Base-by-base conservation (phyloP, 2,113 vertebrate genomes). In the Etheostoma cragini region DNA sequence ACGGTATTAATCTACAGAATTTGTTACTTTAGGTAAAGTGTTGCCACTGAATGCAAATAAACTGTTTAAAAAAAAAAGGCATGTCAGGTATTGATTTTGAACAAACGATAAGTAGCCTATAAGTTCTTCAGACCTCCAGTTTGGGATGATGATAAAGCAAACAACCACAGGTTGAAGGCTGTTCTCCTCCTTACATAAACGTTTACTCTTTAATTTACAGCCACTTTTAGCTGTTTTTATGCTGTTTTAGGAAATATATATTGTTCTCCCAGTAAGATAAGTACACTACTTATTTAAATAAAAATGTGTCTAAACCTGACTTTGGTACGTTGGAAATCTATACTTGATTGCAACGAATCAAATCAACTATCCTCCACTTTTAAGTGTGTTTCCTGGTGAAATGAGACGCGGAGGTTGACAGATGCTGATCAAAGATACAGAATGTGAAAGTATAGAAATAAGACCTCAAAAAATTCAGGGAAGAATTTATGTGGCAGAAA, bases 401-500 rank as follows among this genome's bases (percentile, higher is more conserved):
- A 21, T 45, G 72, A 78, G 68, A 61, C 6, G 1, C 66, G 0
- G 13, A 33, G 21, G 52, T 69, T 84, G 80, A 74, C 82, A 47
- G 83, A 67, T 52, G 17, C 58, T 78, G 84, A 84, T 84, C 78
- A 76, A 71, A 87, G 84, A 83, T 84, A 13, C 54, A 63, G 71
- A 46, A 75, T 76, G 80, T 67, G 67, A 62, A 42, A 80, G 72
- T 19, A 70, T 14, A 76, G 89, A 89, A 88, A 90, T 77, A 49
- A 82, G 85, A 88, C 68, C 75, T 67, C 67, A 42, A 56, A 78
- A 72, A 67, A 77, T 82, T 86, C 75, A 54, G 45, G 38, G 72
- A 63, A 52, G 72, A 84, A 88, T 85, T 86, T 71, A 82, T 88
- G 76, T 53, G 75, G 62, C 74, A 80, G 66, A 82, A 79, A 82